Evolutionary conservation across 2,888 invertebrate species (phyloP), one percentile per base, ranked within the genome.

Genomic region (Lepidochitona cinerea): DNA sequence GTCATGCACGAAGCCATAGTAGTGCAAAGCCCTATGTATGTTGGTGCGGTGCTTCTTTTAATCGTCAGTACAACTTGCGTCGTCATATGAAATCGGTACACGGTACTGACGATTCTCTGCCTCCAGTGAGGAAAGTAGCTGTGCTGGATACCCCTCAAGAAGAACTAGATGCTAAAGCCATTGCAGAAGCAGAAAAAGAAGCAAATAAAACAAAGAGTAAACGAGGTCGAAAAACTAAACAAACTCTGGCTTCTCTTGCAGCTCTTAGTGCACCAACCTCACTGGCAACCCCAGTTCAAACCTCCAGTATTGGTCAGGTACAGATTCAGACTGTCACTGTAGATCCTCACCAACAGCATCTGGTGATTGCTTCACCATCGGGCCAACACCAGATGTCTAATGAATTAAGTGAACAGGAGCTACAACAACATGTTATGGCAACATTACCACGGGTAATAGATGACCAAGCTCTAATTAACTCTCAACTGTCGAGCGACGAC

Each of bases 71-170:
- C 69, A 85, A 87, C 74, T 71, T 87, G 67, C 78, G 85, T 6
- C 80, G 86, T 9, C 86, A 87, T 74, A 78, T 85, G 78, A 75
- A 78, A 37, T 53, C 74, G 12, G 81, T 86, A 5, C 86, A 87
- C 68, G 84, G 83, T 32, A 76, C 70, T 37, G 86, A 85, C 53
- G 78, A 77, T 0, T 64, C 75, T 23, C 77, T 86, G 53, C 85
- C 86, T 3, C 83, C 84, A 14, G 79, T 82, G 6, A 79, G 81
- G 36, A 78, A 80, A 70, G 83, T 86, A n/a, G 70, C 78, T 36
- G 77, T 84, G 23, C 71, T 85, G 33, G 84, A 85, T 68, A 70
- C 72, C 14, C 71, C 71, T 1, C 37, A 35, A 4, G 37, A 72
- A 75, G 69, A 77, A 74, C 14, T 69, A 70, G 68, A 29, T 72